Conservation (phyloP, 2,888 invertebrate genomes). For the Chirona hameri region DNA sequence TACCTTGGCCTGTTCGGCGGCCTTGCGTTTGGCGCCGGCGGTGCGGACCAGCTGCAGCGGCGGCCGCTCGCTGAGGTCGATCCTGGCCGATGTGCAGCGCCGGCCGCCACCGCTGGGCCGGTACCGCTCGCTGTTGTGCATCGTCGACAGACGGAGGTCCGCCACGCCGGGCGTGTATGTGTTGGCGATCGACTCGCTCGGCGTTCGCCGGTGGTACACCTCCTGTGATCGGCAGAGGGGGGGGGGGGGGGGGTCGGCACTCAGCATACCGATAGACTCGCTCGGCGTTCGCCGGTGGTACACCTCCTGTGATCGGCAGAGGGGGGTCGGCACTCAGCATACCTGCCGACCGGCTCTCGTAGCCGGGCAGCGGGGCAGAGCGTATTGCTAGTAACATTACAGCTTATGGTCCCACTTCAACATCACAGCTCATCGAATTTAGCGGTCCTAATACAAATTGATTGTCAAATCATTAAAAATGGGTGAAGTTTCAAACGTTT, state of each 20-base stretch:
- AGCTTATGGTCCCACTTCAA: too few species aligned
- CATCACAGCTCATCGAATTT: too few species aligned
- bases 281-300: not conserved
- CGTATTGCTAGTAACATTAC: too few species aligned
- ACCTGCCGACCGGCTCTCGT: too few species aligned
- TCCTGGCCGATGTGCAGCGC: not conserved
- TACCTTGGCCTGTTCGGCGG: not conserved
- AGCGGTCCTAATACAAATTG: too few species aligned
- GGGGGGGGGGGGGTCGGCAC: too few species aligned
- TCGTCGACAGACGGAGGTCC: not conserved
- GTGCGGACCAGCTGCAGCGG: not conserved
- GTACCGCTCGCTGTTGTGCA: conserved; percentile 11
- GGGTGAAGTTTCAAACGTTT: too few species aligned
- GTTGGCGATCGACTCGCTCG: not conserved
- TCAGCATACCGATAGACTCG: not conserved
- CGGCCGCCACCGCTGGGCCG: not conserved
- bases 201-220: not conserved
- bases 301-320: not conserved
- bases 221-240: not conserved
- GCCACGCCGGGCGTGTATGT: conserved; percentile 1
- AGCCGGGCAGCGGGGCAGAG: too few species aligned
- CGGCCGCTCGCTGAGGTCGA: not conserved
- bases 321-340: too few species aligned
- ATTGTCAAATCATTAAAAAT: too few species aligned
- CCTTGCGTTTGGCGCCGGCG: not conserved